Evolutionary conservation across 2,797 vertebrate genomes (phyloP).

Genomic region (Bradypodion ventrale): DNA sequence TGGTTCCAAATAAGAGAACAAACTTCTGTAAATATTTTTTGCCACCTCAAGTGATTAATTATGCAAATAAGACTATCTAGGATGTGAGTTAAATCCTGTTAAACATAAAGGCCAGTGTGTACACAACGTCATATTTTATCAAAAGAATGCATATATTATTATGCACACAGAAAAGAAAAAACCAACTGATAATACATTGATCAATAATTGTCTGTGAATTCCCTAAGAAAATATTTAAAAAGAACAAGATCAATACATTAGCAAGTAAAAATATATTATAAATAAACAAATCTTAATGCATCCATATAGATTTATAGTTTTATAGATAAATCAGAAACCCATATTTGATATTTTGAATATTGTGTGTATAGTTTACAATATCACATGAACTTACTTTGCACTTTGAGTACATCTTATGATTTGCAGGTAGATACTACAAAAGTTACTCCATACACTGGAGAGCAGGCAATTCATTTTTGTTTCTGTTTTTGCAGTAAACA

Average conservation of each 20-base stretch:
- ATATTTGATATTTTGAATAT: conserved; percentile 15
- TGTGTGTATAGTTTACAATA: conserved; percentile 27
- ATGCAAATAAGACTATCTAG: background rate
- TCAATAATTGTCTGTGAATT: background rate
- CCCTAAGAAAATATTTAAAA: conserved; percentile 31
- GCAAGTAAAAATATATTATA: conserved; percentile 22
- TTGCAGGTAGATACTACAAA: conserved; percentile 50
- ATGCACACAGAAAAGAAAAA: background rate
- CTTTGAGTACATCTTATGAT: background rate
- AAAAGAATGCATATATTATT: background rate
- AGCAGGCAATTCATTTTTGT: conserved; percentile 24
- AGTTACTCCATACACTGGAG: conserved; percentile 19
- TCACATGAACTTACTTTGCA: conserved; percentile 36
- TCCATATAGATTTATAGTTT: conserved; percentile 7
- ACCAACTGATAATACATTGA: background rate
- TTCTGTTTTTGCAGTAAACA: background rate
- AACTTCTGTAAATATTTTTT: background rate
- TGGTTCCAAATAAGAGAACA: background rate
- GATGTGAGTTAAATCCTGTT: background rate
- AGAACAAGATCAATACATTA: background rate
- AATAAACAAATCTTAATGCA: conserved; percentile 5
- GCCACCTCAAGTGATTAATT: background rate
- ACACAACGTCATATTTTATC: background rate
- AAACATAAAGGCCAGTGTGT: background rate
- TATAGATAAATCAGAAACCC: conserved; percentile 15